These are phyloP conservation scores for Centroberyx gerrardi DNA, from an alignment of 2,797 vertebrate genomes.

Conservation along the genomic window DNA sequence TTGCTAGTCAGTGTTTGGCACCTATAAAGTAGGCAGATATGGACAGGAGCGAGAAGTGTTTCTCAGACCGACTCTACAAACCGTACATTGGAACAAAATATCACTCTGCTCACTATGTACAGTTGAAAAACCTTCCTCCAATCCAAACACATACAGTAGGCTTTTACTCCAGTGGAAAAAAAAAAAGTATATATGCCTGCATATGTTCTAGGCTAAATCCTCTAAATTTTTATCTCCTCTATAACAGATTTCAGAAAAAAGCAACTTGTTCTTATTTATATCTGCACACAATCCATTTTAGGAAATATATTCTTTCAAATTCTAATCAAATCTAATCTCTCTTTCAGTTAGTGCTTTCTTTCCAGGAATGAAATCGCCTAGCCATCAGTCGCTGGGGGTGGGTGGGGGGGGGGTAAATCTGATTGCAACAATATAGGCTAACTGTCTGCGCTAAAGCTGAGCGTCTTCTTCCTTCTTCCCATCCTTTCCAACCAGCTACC, in stretches of 20 bases:
- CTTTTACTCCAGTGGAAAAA: constrained; percentile 70
- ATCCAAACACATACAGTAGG: constrained; percentile 71
- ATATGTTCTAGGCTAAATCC: constrained; percentile 29
- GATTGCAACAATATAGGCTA: constrained; percentile 19
- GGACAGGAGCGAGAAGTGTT: constrained; percentile 76
- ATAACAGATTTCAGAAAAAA: constrained; percentile 45
- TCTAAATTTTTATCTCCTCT: constrained; percentile 37
- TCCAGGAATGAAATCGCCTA: constrained; percentile 38
- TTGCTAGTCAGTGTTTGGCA: constrained; percentile 92
- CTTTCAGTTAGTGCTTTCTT: constrained; percentile 50
- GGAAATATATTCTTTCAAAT: constrained; percentile 30
- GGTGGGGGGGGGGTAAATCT: constrained; percentile 17
- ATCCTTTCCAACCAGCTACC: constrained; percentile 5
- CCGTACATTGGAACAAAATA: constrained; percentile 38
- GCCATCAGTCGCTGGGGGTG: constrained; percentile 11
- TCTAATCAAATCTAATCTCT: constrained; percentile 47
- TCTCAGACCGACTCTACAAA: constrained; percentile 48
- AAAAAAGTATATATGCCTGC: constrained; percentile 45
- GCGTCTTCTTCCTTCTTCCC: constrained; percentile 25
- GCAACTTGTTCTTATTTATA: constrained; percentile 46
- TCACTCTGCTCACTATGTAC: constrained; percentile 71
- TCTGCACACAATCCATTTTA: constrained; percentile 39
- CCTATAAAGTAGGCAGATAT: constrained; percentile 85
- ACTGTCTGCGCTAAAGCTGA: neutral
- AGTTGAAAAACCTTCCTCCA: constrained; percentile 69